Base-by-base conservation (phyloP, 2,888 invertebrate genomes). In the Caenorhabditis sp. region DNA sequence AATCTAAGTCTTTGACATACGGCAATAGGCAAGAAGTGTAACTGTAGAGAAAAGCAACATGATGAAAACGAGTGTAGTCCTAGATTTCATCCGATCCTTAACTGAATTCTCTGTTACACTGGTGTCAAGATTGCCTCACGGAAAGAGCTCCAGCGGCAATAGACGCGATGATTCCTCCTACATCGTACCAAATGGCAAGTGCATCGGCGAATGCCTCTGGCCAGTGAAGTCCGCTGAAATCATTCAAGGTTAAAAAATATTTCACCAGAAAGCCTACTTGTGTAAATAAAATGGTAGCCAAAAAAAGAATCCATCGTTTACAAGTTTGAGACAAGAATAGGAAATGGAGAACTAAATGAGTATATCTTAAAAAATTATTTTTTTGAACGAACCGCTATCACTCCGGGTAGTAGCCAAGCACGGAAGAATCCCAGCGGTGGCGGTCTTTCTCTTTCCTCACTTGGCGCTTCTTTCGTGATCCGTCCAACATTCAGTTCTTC, bases 221-320 rank as follows among this genome's bases (percentile, higher is more conserved):
- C 79, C 79, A 79, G 15, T 70, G 30, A 0, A 70, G 52, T n/a
- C 59, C 70, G 24, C 70, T 71, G 41, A 71, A 71, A 66, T n/a
- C n/a, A n/a, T n/a, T n/a, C n/a, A n/a, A 15, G 17, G 22, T 11
- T 26, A 15, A 24, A 41, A 7, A 26, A 15, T 3, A 41, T 43
- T 11, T n/a, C n/a, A n/a, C n/a, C 4, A 15, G 2, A 45, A 37
- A 37, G 11, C 35, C 17, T 32, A 66, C 66, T 68, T 66, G 41
- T 75, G 66, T 15, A 84, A 84, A 80, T 91, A 91, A 75, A 86
- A 90, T n/a, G 91, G 90, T 52, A 91, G 81, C 91, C 91, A 91
- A 86, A 90, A 91, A 86, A 91, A 90, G 83, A 91, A 90, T 1
- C 90, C 90, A 74, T 91, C 91, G 80, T 90, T 91, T 39, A 91